Percentiles rank a stretch among this genome's conserved stretches.
Conservation (phyloP, 2,888 invertebrate species). For the Platycheirus albimanus region DNA sequence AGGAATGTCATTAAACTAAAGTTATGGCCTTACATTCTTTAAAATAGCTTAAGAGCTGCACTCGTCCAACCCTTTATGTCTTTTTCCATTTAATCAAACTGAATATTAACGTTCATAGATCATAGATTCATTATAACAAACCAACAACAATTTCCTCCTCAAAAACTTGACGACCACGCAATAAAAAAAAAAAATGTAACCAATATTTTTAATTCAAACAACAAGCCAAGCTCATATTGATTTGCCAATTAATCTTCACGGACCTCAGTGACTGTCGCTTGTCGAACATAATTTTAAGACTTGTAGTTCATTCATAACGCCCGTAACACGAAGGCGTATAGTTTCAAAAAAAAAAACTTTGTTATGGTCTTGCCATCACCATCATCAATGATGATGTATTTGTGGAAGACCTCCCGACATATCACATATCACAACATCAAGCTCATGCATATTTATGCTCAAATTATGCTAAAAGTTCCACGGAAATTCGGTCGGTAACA, state of each 20-base stretch:
- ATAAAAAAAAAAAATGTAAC: constrained; percentile 32
- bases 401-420: constrained; percentile 12
- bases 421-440: constrained; percentile 44
- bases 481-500: not conserved
- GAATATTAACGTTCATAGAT: too few relatives aligned
- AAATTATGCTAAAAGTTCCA: constrained; percentile 46
- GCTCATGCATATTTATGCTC: constrained; percentile 63
- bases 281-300: constrained; percentile 51
- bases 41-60: too few relatives aligned
- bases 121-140: not conserved
- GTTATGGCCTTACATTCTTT: too few relatives aligned
- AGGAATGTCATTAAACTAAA: too few relatives aligned
- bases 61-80: too few relatives aligned
- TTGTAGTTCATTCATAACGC: constrained; percentile 63
- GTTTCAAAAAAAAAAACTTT: constrained; percentile 25
- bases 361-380: constrained; percentile 22
- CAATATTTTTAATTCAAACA: constrained; percentile 23
- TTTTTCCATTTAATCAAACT: too few relatives aligned
- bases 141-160: too few relatives aligned
- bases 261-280: constrained; percentile 33
- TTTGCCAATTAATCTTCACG: constrained; percentile 64
- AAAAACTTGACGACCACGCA: constrained; percentile 32
- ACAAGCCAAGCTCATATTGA: constrained; percentile 50
- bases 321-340: constrained; percentile 27
- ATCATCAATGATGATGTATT: constrained; percentile 46